Base-by-base conservation (phyloP, 64 coral and sea anemone genomes). In the Actinia tenebrosa region DNA sequence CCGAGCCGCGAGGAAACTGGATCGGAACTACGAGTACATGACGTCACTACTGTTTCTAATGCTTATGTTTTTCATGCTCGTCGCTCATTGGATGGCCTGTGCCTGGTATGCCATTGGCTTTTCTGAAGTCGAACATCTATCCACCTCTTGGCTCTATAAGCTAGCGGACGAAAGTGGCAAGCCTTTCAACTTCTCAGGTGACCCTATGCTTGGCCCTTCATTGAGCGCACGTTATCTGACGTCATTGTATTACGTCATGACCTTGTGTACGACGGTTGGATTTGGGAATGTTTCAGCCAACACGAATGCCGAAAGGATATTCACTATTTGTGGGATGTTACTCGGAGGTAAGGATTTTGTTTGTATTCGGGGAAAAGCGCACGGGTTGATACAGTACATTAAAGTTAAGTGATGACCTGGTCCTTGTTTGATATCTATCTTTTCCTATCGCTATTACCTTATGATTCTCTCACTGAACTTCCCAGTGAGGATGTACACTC, bases 21-120 rank as follows among this genome's bases (percentile, higher is more conserved):
- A 99, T 90, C 93, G 93, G 60, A 99, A 99, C 45, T 99, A 99
- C 83, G 97, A 99, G 71, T 95, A 99, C 78, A 99, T 94, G 88
- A 94, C 93, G 72, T 99, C 97, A 59, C 69, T 99, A 14, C n/a
- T 99, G 7, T 99, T 99, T 82, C 54, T 99, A 45, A 99, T 99
- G 97, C 69, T 99, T 26, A 89, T 99, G 86, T 94, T 94, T 64
- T 99, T 99, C 83, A 95, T 94, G 93, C 93, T 99, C 44, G 93
- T 95, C 18, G 91, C 97, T 84, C 97, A 99, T 99, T 99, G 97
- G 97, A 55, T 99, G 71, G 93, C 97, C 42, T 99, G 97, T 85
- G 94, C 92, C 18, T 99, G 97, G 97, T 95, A 99, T 15, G 80
- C 86, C 26, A 93, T 99, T 82, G 97, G 97, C 13, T 64, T 79